A percentile compares a stretch with the other conserved stretches of the same genome.
Evolutionary conservation across 2,888 invertebrate genomes (phyloP).

Genomic region (Netelia melanura): DNA sequence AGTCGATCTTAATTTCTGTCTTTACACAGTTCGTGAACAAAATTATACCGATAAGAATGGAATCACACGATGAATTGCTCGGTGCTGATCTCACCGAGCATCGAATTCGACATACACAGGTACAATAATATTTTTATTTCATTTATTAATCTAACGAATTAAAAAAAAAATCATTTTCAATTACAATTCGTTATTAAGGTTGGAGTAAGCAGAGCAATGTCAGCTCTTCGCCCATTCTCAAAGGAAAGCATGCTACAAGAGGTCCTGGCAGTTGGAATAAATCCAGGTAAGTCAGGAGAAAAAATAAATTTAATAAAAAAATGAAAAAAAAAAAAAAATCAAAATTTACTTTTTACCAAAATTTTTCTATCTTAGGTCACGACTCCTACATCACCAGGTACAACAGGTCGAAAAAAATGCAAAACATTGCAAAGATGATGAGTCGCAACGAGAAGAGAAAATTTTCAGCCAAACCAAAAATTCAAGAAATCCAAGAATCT

Average conservation of each 20-base stretch:
- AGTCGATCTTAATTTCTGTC: slow-evolving; percentile 1
- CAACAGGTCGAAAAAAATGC: slow-evolving; percentile 72
- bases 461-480: slow-evolving; percentile 12
- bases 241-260: slow-evolving; percentile 84
- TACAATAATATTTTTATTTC: slow-evolving; percentile 75
- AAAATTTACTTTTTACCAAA: not conserved
- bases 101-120: slow-evolving; percentile 90
- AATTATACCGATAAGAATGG: slow-evolving; percentile 94
- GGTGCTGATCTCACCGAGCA: slow-evolving; percentile 97
- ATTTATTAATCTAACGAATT: not conserved
- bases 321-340: not conserved
- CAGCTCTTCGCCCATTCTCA: slow-evolving; percentile 89
- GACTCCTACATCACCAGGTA: slow-evolving; percentile 79
- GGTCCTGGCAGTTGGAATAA: slow-evolving; percentile 88
- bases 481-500: slow-evolving; percentile 61
- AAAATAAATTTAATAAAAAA: slow-evolving; percentile 65
- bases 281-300: slow-evolving; percentile 87
- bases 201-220: slow-evolving; percentile 91
- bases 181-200: slow-evolving; percentile 79
- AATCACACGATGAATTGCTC: slow-evolving; percentile 92
- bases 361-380: slow-evolving; percentile 76
- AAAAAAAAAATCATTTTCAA: slow-evolving; percentile 12
- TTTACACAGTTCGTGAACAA: slow-evolving; percentile 87
- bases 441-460: slow-evolving; percentile 49
- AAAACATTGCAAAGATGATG: slow-evolving; percentile 68